Evolutionary conservation across 2,113 vertebrate genomes (phyloP).

Genomic region (Amia ocellicauda): DNA sequence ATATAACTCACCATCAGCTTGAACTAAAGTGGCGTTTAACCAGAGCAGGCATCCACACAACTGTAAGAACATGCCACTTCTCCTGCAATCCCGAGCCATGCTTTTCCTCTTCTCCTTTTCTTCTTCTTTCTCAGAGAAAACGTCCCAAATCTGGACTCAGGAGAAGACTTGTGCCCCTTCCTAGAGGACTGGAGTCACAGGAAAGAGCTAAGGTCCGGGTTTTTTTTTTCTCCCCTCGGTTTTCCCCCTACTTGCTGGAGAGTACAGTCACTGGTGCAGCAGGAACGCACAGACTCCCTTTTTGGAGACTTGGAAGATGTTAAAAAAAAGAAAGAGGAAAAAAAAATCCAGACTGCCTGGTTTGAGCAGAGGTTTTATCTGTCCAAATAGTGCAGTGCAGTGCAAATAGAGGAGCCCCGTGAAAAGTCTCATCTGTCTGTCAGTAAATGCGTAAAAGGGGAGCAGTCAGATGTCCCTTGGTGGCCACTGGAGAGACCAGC

Average conservation of each 20-base stretch:
- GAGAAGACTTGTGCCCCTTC: conserved; percentile 26
- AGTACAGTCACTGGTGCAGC: conserved; percentile 35
- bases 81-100: conserved; percentile 45
- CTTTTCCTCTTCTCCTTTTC: conserved; percentile 27
- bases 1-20: conserved; percentile 70
- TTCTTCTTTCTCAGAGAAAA: conserved; percentile 23
- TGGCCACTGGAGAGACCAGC: conserved; percentile 27
- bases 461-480: conserved; percentile 25
- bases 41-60: conserved; percentile 58
- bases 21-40: conserved; percentile 54
- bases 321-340: conserved; percentile 32
- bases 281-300: conserved; percentile 19
- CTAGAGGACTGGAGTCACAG: conserved; percentile 31
- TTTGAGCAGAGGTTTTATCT: conserved; percentile 61
- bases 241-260: conserved; percentile 27
- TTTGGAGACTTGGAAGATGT: conserved; percentile 31
- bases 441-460: conserved; percentile 64
- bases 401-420: conserved; percentile 60
- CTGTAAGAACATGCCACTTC: conserved; percentile 42
- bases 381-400: conserved; percentile 59
- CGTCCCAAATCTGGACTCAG: conserved; percentile 32
- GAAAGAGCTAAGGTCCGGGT: conserved; percentile 25
- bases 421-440: conserved; percentile 71
- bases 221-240: too few relatives aligned
- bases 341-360: conserved; percentile 44